These are phyloP conservation scores for Epinotia brunnichana DNA, from an alignment of 2,888 invertebrate species.

Conservation along the genomic window DNA sequence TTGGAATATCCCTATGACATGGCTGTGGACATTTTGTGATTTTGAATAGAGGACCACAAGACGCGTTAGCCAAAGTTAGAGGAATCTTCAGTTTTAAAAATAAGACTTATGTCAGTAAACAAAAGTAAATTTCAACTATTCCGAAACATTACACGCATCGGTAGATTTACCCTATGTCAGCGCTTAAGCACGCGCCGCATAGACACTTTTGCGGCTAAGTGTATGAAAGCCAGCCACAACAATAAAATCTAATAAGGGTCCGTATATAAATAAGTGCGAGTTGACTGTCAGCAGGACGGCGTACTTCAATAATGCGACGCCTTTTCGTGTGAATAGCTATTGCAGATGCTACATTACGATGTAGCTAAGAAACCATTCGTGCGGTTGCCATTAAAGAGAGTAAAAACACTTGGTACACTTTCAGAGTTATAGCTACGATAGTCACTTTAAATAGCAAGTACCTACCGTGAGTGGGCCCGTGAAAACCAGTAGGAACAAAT, in stretches of 20 bases:
- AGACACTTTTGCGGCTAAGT: slow-evolving; percentile 33
- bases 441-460: no score
- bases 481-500: no score
- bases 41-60: no score
- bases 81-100: neutral
- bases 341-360: slow-evolving; percentile 19
- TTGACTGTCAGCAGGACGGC: slow-evolving; percentile 40
- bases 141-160: neutral
- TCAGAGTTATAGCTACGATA: no score
- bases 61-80: no score
- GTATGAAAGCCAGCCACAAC: slow-evolving; percentile 41
- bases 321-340: slow-evolving; percentile 23
- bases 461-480: no score
- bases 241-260: slow-evolving; percentile 44
- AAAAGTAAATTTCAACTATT: neutral
- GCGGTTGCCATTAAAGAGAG: no score
- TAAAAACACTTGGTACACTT: no score
- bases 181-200: neutral
- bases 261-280: slow-evolving; percentile 41
- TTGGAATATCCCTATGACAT: no score
- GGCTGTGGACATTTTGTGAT: no score
- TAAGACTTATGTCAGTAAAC: neutral
- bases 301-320: slow-evolving; percentile 35
- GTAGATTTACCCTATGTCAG: slow-evolving; percentile 1
- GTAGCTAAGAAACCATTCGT: no score